phyloP scores from a whole-genome alignment of 64 coral and sea anemone genomes.

The Dendrophyllia cribrosa region DNA sequence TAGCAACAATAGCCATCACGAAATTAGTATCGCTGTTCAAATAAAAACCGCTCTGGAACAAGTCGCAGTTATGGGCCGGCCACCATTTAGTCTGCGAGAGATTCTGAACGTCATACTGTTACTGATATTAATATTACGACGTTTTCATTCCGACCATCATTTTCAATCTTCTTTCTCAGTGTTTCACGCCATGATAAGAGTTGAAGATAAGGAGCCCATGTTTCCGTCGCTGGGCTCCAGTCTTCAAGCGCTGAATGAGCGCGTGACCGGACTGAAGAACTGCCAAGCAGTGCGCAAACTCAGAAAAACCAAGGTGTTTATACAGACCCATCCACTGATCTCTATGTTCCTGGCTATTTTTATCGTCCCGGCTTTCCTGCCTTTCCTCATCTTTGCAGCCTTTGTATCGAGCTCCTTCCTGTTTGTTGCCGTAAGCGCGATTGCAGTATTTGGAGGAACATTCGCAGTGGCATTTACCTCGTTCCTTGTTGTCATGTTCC shows the following conservation, averaged over 20 bases:
- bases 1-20: too few species aligned
- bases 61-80: too few species aligned
- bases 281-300: neutral
- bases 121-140: too few species aligned
- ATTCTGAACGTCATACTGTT: too few species aligned
- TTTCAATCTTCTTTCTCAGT: neutral
- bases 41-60: too few species aligned
- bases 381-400: neutral
- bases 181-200: neutral
- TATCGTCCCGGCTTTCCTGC: neutral
- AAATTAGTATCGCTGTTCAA: too few species aligned
- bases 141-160: too few species aligned
- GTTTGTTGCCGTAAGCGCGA: neutral
- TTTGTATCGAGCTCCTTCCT: conserved; percentile 40
- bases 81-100: too few species aligned
- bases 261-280: neutral
- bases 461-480: neutral
- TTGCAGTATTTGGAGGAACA: conserved; percentile 16
- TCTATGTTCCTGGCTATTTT: neutral
- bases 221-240: neutral
- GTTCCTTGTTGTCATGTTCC: neutral
- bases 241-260: neutral
- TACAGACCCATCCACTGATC: neutral
- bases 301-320: neutral
- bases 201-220: neutral